phyloP scores from a whole-genome alignment of 2,888 invertebrate species.

The Hydrotaea diabolus region DNA sequence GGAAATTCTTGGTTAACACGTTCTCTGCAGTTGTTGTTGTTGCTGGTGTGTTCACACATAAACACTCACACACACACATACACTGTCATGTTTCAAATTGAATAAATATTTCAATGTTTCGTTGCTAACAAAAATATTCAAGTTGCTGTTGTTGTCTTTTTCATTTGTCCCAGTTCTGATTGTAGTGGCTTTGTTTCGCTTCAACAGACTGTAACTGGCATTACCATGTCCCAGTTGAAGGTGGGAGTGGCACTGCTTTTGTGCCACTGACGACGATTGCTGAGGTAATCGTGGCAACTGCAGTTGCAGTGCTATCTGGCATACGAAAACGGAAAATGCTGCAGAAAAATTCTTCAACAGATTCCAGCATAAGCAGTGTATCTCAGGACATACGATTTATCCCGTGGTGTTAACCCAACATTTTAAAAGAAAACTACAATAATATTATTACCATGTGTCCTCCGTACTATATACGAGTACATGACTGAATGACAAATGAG shows the following conservation, averaged over 20 bases:
- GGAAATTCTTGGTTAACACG: constrained; percentile 14
- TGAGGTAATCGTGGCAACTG: background rate
- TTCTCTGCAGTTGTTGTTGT: background rate
- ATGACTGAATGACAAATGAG: no score
- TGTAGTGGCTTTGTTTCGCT: background rate
- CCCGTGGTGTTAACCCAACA: no score
- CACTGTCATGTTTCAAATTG: constrained; percentile 23
- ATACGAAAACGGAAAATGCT: background rate
- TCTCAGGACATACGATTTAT: no score
- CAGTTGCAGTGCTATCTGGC: background rate
- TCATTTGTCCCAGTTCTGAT: no score
- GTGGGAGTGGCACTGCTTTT: background rate
- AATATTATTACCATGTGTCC: no score
- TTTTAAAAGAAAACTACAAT: no score
- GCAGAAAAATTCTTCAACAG: background rate
- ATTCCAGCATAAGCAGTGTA: no score
- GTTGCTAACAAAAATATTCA: constrained; percentile 5
- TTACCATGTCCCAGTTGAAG: background rate
- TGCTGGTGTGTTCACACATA: constrained; percentile 20
- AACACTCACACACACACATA: no score
- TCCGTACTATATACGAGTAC: no score
- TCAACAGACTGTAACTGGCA: background rate
- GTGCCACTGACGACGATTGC: background rate
- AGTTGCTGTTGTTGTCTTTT: background rate
- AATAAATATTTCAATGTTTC: constrained; percentile 20